These are phyloP conservation scores for Pangasius djambal DNA, from an alignment of 2,797 vertebrate genomes.

Conservation along the genomic window DNA sequence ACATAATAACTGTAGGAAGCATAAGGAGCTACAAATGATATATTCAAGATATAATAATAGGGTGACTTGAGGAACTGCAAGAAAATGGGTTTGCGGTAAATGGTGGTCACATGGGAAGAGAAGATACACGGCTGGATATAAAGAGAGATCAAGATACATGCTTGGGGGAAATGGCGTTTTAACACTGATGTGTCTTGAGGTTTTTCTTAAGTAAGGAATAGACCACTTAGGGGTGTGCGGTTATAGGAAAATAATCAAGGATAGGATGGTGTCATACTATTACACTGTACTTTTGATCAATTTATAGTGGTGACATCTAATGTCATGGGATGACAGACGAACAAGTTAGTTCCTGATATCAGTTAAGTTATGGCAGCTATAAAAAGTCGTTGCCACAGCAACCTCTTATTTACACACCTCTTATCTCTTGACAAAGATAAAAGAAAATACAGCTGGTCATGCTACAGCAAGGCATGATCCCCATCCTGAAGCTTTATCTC, in stretches of 20 bases:
- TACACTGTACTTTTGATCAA: not conserved
- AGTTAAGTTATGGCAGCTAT: not conserved
- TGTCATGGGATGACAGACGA: not conserved
- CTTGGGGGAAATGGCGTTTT: not conserved
- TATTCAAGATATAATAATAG: not conserved
- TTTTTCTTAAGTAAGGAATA: not conserved
- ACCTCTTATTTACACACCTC: too few species aligned
- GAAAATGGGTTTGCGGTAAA: not conserved
- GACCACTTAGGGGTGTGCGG: not conserved
- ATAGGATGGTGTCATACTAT: not conserved
- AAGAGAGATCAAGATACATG: not conserved
- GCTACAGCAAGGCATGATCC: not conserved
- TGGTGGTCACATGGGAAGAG: not conserved
- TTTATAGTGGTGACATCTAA: not conserved
- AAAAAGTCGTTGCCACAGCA: not conserved
- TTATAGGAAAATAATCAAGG: not conserved
- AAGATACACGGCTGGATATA: not conserved
- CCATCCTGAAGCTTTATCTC: not conserved
- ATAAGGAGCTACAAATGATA: not conserved
- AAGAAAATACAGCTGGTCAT: too few species aligned
- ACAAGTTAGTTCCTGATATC: not conserved
- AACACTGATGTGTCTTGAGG: not conserved
- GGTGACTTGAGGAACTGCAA: not conserved
- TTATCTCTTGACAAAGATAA: too few species aligned
- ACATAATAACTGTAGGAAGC: not conserved